Percentiles rank a stretch among this genome's conserved stretches.
These are phyloP conservation scores for Planococcus citri DNA, from an alignment of 1,140 invertebrate species.

Conservation along the genomic window DNA sequence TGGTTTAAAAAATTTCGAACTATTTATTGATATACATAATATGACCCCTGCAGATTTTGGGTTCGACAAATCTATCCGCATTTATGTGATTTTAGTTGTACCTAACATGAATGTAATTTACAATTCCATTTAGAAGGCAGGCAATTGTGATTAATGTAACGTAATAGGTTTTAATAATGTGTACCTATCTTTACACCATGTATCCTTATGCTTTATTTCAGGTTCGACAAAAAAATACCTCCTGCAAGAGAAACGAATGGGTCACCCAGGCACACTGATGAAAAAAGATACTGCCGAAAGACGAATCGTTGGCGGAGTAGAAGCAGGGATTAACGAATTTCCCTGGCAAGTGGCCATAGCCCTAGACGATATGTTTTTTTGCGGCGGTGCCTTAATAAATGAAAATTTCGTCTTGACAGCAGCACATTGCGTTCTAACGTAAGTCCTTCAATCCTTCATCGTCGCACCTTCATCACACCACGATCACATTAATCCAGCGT, in stretches of 20 bases:
- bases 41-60: too few species aligned
- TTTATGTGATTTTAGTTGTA: too few species aligned
- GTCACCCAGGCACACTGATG: background rate
- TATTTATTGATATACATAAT: too few species aligned
- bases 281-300: constrained; percentile 40
- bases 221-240: constrained; percentile 9
- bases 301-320: constrained; percentile 40
- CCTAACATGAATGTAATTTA: too few species aligned
- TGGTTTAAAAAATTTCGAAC: too few species aligned
- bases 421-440: constrained; percentile 52
- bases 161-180: too few species aligned
- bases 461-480: background rate
- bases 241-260: background rate
- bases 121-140: too few species aligned
- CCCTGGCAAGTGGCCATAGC: constrained; percentile 43
- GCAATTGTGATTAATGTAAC: too few species aligned
- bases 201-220: too few species aligned
- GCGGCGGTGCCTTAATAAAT: constrained; percentile 48
- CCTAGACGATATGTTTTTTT: constrained; percentile 40
- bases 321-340: constrained; percentile 38
- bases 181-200: too few species aligned
- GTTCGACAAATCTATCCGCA: too few species aligned
- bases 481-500: background rate
- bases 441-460: constrained; percentile 25
- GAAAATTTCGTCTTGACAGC: constrained; percentile 46